Evolutionary conservation across 2,113 vertebrate species (phyloP).

Genomic region (Cyprinodon variegatus): DNA sequence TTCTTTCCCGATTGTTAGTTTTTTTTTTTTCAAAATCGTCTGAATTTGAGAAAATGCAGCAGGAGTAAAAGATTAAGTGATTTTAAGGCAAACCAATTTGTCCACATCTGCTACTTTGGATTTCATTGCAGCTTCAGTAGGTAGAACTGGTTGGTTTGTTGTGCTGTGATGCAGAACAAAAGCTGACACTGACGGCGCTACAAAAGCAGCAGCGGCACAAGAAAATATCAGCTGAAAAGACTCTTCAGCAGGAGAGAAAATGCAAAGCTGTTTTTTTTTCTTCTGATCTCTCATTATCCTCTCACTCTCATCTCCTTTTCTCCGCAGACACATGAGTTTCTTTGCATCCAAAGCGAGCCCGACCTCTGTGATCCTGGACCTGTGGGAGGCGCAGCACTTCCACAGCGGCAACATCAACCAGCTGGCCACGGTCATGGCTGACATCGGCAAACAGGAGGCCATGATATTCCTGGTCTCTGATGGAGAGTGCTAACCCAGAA

Average conservation of each 20-base stretch:
- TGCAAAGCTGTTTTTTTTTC: slow-evolving; percentile 8
- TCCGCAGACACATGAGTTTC: slow-evolving; percentile 93
- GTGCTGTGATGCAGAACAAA: slow-evolving; percentile 46
- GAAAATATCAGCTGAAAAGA: slow-evolving; percentile 47
- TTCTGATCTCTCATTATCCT: slow-evolving; percentile 19
- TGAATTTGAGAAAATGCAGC: not conserved
- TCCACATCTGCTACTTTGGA: slow-evolving; percentile 32
- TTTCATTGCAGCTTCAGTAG: slow-evolving; percentile 42
- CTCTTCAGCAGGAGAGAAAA: slow-evolving; percentile 18
- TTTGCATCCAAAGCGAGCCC: slow-evolving; percentile 96
- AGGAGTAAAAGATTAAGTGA: not conserved
- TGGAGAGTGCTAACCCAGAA: slow-evolving; percentile 91
- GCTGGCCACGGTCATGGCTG: slow-evolving; percentile 93
- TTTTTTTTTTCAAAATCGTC: not conserved
- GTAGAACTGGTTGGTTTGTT: slow-evolving; percentile 30
- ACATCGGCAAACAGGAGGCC: slow-evolving; percentile 95
- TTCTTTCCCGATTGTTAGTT: not conserved
- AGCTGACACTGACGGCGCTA: slow-evolving; percentile 54
- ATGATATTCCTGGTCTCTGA: slow-evolving; percentile 95
- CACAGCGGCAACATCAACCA: slow-evolving; percentile 97
- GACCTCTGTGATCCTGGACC: slow-evolving; percentile 96
- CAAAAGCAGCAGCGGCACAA: slow-evolving; percentile 26
- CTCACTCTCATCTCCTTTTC: slow-evolving; percentile 11
- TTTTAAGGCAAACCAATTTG: not conserved
- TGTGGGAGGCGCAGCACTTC: slow-evolving; percentile 97